phyloP scores from a whole-genome alignment of 2,797 vertebrate genomes.

The Typhlichthys subterraneus region DNA sequence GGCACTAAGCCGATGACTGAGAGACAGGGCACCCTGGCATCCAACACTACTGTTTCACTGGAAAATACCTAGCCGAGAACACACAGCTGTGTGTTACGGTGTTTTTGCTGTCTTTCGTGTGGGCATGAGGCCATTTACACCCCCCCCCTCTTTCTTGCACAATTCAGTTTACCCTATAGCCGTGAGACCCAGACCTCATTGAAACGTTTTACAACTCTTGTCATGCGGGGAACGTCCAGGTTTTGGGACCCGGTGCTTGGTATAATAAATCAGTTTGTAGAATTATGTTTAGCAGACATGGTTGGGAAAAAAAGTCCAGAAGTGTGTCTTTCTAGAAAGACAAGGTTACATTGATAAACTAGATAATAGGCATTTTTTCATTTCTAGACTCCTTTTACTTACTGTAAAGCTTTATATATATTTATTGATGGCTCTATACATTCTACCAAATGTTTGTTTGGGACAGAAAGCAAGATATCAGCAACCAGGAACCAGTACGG shows the following conservation, averaged over 20 bases:
- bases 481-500: not conserved
- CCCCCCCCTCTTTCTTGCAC: conserved; percentile 25
- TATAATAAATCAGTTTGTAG: conserved; percentile 38
- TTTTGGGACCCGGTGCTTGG: conserved; percentile 34
- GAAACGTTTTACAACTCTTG: conserved; percentile 53
- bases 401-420: not conserved
- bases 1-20: conserved; percentile 63
- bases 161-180: conserved; percentile 51
- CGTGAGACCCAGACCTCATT: conserved; percentile 47
- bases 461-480: not conserved
- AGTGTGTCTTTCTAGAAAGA: conserved; percentile 5
- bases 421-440: not conserved
- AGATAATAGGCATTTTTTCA: conserved; percentile 13
- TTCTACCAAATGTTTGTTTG: not conserved
- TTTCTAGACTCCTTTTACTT: not conserved
- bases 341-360: conserved; percentile 22
- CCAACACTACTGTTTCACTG: conserved; percentile 58
- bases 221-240: conserved; percentile 52
- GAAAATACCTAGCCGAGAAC: conserved; percentile 38
- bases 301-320: not conserved
- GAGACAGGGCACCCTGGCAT: conserved; percentile 50
- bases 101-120: conserved; percentile 11
- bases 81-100: not conserved
- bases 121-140: conserved; percentile 39
- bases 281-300: not conserved